Base-by-base conservation (phyloP, 1,140 invertebrate species). In the Amyelois transitella region DNA sequence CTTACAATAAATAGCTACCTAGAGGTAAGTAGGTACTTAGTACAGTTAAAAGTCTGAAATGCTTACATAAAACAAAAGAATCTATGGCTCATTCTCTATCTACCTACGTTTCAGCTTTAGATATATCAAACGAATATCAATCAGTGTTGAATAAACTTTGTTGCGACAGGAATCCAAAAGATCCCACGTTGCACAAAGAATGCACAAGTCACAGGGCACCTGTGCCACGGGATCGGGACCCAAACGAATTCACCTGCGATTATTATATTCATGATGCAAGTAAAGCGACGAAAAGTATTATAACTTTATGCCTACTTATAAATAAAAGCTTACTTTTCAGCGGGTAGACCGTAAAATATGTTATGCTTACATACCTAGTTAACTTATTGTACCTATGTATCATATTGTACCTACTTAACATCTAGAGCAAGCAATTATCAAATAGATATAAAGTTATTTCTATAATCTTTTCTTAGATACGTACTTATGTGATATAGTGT, bases 181-280 rank as follows among this genome's bases (percentile, higher is more conserved):
- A 60, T 76, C 68, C 62, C 69, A 72, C 66, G 60, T 51, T 58
- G 56, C 60, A 69, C 66, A 73, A 78, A 81, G 73, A 84, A 84
- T 80, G 72, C 69, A 78, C 72, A 81, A 82, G 81, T 82, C 81
- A 81, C 72, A 74, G 58, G 62, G 69, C 79, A 85, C 77, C 79
- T 85, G 81, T 85, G 66, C n/a, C n/a, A n/a, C n/a, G n/a, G n/a
- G n/a, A 71, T 67, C 49, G 43, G 18, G 43, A 19, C 43, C 43
- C 43, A 45, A 7, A 45, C 43, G 8, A 19, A 45, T 18, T 45
- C 43, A 45, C 43, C 43, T 45, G 43, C 43, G 12, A 19, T 28
- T 45, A 17, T 18, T 6, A 44, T 18, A 18, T 19, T 19, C 7
- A 5, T 45, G 43, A 18, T 45, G 43, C 43, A 45, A 10, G 19